phyloP scores from a whole-genome alignment of 2,797 vertebrate genomes.

The Phyllotis vaccarum region DNA sequence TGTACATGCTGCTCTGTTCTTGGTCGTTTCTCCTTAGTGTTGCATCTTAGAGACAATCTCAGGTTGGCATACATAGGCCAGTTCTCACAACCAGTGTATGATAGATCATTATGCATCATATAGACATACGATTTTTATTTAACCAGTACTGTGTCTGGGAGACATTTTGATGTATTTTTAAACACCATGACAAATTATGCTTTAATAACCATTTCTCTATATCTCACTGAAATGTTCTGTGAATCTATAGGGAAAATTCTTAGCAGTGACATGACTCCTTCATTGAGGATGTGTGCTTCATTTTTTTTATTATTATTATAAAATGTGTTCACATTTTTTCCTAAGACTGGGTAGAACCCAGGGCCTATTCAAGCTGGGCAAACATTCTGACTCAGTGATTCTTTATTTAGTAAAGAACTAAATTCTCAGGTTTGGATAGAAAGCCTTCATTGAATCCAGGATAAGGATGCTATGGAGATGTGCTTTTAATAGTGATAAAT shows the following conservation, averaged over 20 bases:
- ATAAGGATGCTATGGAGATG: neutral
- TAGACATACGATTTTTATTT: constrained; percentile 51
- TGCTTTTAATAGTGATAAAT: constrained; percentile 46
- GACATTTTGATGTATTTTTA: constrained; percentile 56
- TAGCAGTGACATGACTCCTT: neutral
- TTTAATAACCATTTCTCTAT: neutral
- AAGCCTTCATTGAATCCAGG: neutral
- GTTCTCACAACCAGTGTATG: constrained; percentile 26
- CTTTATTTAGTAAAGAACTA: neutral
- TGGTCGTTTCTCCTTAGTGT: neutral
- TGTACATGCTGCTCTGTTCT: neutral
- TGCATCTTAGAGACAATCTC: constrained; percentile 39
- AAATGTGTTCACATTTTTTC: neutral
- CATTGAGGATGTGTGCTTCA: neutral
- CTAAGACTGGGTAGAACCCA: neutral
- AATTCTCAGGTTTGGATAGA: neutral
- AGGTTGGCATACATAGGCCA: neutral
- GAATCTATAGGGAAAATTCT: constrained; percentile 4
- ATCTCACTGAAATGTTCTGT: constrained; percentile 17
- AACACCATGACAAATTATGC: constrained; percentile 21
- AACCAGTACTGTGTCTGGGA: neutral
- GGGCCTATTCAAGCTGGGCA: neutral
- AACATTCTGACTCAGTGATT: neutral
- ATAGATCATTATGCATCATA: neutral
- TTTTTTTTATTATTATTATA: neutral